A percentile compares a stretch with the other conserved stretches of the same genome.
Conservation (phyloP, 2,888 invertebrate genomes). For the Amblyteles armatorius region DNA sequence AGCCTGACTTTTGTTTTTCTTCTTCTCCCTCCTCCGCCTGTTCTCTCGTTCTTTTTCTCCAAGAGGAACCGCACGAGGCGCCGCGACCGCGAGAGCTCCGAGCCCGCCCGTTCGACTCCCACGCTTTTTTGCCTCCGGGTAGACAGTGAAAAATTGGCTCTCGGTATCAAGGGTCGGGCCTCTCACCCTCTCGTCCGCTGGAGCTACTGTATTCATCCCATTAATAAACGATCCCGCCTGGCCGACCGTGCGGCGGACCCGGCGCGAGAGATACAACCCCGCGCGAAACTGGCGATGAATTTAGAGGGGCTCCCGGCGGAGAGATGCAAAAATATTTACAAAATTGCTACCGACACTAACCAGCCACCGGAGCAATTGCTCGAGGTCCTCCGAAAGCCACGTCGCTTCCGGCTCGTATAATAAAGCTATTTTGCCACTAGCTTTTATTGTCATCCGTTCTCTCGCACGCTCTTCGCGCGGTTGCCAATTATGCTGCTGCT, state of each 20-base stretch:
- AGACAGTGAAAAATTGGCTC: conserved; percentile 64
- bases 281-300: conserved; percentile 55
- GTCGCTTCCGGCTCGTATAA: background rate
- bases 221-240: conserved; percentile 62
- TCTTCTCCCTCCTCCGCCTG: background rate
- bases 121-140: conserved; percentile 21
- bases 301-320: conserved; percentile 32
- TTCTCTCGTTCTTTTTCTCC: background rate
- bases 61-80: conserved; percentile 14
- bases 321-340: conserved; percentile 61
- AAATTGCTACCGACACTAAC: conserved; percentile 55
- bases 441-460: background rate
- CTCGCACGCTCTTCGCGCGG: background rate
- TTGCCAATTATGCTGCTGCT: no score
- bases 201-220: conserved; percentile 53
- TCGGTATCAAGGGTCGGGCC: conserved; percentile 40
- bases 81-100: conserved; percentile 32
- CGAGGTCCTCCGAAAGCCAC: conserved; percentile 4
- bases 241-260: background rate
- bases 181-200: conserved; percentile 32
- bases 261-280: conserved; percentile 16
- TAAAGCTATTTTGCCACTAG: background rate
- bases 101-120: background rate
- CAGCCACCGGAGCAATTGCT: conserved; percentile 27
- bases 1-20: conserved; percentile 18